Conservation (phyloP, 2,113 vertebrate species). For the Dendrocopos noguchii region DNA sequence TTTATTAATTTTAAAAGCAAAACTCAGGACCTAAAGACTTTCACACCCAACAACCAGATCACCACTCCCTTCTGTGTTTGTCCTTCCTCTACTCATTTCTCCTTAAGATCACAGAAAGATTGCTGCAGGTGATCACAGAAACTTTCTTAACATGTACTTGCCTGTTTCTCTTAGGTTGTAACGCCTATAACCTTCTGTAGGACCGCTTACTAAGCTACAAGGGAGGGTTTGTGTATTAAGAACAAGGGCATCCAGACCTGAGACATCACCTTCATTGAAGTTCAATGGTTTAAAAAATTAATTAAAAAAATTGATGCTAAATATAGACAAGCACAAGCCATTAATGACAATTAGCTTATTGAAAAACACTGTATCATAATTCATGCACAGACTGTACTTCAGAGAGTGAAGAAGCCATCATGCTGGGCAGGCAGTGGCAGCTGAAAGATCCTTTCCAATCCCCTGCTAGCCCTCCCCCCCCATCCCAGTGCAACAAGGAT, state of each 20-base stretch:
- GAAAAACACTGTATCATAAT: neutral
- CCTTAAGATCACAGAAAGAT: neutral
- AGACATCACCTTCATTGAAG: neutral
- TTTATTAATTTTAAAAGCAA: neutral
- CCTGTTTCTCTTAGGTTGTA: neutral
- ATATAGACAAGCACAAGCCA: neutral
- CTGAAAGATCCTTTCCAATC: neutral
- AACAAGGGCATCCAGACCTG: neutral
- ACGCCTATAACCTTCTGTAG: neutral
- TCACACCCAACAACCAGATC: neutral
- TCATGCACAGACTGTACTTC: neutral
- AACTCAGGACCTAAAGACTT: neutral
- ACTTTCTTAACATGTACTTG: neutral
- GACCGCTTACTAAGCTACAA: neutral
- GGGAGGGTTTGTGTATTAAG: neutral
- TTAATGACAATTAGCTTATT: neutral
- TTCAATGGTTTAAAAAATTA: neutral
- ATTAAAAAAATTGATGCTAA: neutral
- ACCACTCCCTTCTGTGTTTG: rapidly evolving
- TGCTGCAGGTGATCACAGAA: neutral
- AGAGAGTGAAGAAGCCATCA: neutral
- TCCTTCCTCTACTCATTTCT: neutral
- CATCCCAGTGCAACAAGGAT: neutral
- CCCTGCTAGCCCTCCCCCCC: neutral
- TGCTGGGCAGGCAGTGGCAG: rapidly evolving